These are phyloP conservation scores for Baronia brevicornis DNA, from an alignment of 2,888 invertebrate genomes.

Conservation along the genomic window DNA sequence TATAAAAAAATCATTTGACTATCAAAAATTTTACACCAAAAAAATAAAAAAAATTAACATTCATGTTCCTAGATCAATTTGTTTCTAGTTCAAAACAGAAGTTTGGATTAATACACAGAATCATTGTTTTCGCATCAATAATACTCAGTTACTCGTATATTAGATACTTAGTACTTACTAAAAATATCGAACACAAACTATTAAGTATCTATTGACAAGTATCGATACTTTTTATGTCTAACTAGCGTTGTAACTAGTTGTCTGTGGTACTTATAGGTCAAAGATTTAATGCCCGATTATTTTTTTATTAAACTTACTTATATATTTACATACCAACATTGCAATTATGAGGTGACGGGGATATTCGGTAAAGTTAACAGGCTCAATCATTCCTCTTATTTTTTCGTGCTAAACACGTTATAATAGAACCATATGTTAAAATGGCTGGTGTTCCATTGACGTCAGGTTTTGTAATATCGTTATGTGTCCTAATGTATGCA, in stretches of 20 bases:
- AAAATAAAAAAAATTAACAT: slow-evolving; percentile 5
- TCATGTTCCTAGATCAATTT: no score
- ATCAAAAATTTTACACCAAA: slow-evolving; percentile 7
- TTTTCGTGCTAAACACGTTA: no score
- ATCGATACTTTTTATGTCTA: not conserved
- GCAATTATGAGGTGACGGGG: slow-evolving; percentile 60
- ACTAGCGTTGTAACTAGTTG: not conserved
- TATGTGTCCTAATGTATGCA: slow-evolving; percentile 56
- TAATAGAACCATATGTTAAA: no score
- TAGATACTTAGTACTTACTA: no score
- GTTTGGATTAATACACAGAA: no score
- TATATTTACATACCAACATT: slow-evolving; percentile 26
- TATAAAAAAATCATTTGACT: no score
- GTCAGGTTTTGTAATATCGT: slow-evolving; percentile 54
- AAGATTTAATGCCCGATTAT: slow-evolving; percentile 18
- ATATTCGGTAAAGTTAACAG: slow-evolving; percentile 27
- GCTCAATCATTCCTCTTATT: slow-evolving; percentile 53
- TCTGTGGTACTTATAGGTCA: slow-evolving; percentile 13
- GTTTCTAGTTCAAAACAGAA: no score
- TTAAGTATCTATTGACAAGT: not conserved
- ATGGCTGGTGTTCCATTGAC: slow-evolving; percentile 62
- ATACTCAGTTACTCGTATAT: no score
- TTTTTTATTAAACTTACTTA: slow-evolving; percentile 22
- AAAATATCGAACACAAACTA: not conserved
- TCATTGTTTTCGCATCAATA: no score